Percentiles rank a stretch among this genome's conserved stretches.
These are phyloP conservation scores for Tenrec ecaudatus DNA, from an alignment of 2,113 vertebrate species.

Conservation along the genomic window DNA sequence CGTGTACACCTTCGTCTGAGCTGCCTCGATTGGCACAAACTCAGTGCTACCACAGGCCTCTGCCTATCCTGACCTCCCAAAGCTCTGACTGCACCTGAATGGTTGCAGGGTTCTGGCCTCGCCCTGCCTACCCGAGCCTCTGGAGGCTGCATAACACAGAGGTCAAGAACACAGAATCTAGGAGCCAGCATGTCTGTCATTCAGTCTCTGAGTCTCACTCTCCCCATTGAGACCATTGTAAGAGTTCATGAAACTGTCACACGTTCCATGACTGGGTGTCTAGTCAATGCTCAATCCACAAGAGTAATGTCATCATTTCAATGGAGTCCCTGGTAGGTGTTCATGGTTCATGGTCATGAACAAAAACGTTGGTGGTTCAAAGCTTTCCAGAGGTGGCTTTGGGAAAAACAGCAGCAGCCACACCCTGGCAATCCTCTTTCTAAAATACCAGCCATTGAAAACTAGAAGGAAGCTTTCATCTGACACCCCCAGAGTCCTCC, in stretches of 20 bases:
- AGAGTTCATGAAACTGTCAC: not conserved
- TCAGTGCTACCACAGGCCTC: not conserved
- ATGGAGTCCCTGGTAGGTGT: not conserved
- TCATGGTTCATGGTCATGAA: not conserved
- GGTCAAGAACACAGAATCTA: accelerated
- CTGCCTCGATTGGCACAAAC: not conserved
- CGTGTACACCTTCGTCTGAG: not conserved
- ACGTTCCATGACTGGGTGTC: accelerated
- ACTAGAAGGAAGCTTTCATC: not conserved
- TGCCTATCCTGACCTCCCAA: too few relatives aligned
- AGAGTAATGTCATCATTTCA: not conserved
- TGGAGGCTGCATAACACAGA: too few relatives aligned
- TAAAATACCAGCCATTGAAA: not conserved
- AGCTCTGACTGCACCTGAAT: accelerated
- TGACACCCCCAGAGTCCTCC: not conserved
- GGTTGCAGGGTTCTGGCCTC: not conserved
- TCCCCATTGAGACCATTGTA: not conserved
- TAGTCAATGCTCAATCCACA: not conserved
- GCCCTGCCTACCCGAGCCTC: too few relatives aligned
- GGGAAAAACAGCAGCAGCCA: not conserved
- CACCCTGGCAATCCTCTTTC: not conserved
- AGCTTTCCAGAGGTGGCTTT: not conserved
- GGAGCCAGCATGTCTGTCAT: not conserved
- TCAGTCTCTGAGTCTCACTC: not conserved
- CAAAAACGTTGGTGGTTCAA: not conserved